These are phyloP conservation scores for Cylindroiulus punctatus DNA, from an alignment of 2,888 invertebrate genomes.

Conservation along the genomic window DNA sequence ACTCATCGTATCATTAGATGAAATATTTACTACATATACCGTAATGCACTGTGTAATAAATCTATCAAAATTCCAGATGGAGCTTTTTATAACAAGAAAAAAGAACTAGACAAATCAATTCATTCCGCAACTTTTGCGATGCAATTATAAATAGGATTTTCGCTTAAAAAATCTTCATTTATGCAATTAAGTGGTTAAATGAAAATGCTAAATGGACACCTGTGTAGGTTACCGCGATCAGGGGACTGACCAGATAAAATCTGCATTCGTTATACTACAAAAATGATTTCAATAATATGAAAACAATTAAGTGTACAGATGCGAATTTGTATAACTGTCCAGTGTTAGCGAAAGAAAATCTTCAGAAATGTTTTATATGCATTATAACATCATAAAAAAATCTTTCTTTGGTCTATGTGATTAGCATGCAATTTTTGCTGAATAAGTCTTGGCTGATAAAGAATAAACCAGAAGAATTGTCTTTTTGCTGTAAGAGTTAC, in stretches of 20 bases:
- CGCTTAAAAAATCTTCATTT: background rate
- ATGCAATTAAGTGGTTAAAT: constrained; percentile 30
- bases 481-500: too few species aligned
- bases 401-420: too few species aligned
- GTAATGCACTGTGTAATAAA: background rate
- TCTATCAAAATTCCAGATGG: background rate
- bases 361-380: background rate
- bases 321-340: background rate
- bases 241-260: constrained; percentile 37
- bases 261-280: background rate
- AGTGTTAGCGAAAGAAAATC: background rate
- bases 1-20: background rate
- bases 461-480: too few species aligned
- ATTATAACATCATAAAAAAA: too few species aligned
- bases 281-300: background rate
- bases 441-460: too few species aligned
- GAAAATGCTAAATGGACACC: constrained; percentile 24
- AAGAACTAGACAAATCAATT: background rate
- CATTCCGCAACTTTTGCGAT: background rate
- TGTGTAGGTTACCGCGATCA: background rate
- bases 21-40: background rate
- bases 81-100: background rate
- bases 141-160: background rate
- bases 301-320: background rate
- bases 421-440: too few species aligned